Evolutionary conservation across 2,888 invertebrate species (phyloP), one percentile per base, ranked within the genome.

Genomic region (Anorthoa munda): DNA sequence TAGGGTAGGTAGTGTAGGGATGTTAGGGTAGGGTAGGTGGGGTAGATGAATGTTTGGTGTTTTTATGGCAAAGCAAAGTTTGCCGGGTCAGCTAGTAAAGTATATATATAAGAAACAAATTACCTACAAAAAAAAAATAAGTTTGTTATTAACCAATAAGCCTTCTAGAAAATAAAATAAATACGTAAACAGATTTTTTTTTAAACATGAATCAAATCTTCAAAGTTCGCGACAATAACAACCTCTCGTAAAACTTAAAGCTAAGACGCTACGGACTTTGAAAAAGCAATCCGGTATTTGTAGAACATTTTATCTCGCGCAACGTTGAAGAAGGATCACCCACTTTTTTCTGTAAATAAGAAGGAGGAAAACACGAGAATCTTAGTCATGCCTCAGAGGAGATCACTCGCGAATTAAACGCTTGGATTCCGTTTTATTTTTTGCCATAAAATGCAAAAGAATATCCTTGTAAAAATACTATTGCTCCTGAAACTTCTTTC

Each of bases 311-410:
- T 69, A 82, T 65, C 58, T 50, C 9, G 46, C 58, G 63, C 72
- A 48, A 58, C 56, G 53, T 64, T 55, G 15, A 21, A 63, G 45
- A 78, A 45, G 51, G 64, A 82, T 58, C 51, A 59, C 31, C 58
- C 46, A 63, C 56, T 82, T 82, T 59, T 5, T 51, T 63, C 58
- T 55, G 71, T 45, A 51, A 71, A 55, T 53, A 68, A 64, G 39
- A 61, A 13, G 21, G 17, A 72, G 45, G 56, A 73, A 55, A 56
- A 64, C 56, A 48, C n/a, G 21, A 21, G 59, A 53, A 58, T 45
- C 64, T 67, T 50, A 21, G 53, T 79, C 66, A 66, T 64, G 55
- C 51, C 72, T 60, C 18, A 39, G 31, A 59, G 66, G 46, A 67
- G 21, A 53, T 61, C 60, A 67, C 21, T 79, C 11, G 63, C 5